These are phyloP conservation scores for Laticauda colubrina DNA, from an alignment of 2,113 vertebrate genomes.

Conservation along the genomic window DNA sequence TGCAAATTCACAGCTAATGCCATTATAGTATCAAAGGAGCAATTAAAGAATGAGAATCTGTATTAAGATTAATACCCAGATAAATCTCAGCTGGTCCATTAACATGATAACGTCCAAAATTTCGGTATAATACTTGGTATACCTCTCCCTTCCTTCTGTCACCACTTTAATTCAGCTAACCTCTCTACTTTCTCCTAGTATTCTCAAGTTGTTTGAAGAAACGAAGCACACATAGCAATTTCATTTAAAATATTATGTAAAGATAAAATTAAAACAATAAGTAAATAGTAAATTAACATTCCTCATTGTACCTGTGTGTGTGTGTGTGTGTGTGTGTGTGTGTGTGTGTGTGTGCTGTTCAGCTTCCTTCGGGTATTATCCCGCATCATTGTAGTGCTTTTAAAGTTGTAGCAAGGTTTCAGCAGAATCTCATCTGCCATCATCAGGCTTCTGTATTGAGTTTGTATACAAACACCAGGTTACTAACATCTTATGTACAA, in stretches of 20 bases:
- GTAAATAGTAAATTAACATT: conserved; percentile 30
- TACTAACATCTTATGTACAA: no score
- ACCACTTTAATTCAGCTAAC: conserved; percentile 13
- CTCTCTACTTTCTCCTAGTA: conserved; percentile 43
- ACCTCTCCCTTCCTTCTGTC: conserved; percentile 57
- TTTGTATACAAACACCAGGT: no score
- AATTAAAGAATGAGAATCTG: conserved; percentile 66
- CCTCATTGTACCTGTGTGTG: conserved; percentile 28
- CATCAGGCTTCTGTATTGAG: no score
- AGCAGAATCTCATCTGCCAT: no score
- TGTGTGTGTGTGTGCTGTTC: no score
- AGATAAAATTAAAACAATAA: conserved; percentile 40
- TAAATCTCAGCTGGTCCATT: conserved; percentile 75
- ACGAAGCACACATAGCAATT: conserved; percentile 69
- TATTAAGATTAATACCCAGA: conserved; percentile 76
- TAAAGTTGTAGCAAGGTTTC: no score
- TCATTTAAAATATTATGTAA: conserved; percentile 53
- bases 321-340: no score
- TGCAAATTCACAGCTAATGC: conserved; percentile 70
- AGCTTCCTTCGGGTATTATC: no score
- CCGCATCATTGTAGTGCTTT: no score
- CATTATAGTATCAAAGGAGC: conserved; percentile 74
- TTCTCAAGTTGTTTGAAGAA: conserved; percentile 66
- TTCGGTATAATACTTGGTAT: conserved; percentile 65
- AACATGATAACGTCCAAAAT: conserved; percentile 73